Evolutionary conservation across 2,797 vertebrate genomes (phyloP).

Genomic region (Caiman crocodilus): DNA sequence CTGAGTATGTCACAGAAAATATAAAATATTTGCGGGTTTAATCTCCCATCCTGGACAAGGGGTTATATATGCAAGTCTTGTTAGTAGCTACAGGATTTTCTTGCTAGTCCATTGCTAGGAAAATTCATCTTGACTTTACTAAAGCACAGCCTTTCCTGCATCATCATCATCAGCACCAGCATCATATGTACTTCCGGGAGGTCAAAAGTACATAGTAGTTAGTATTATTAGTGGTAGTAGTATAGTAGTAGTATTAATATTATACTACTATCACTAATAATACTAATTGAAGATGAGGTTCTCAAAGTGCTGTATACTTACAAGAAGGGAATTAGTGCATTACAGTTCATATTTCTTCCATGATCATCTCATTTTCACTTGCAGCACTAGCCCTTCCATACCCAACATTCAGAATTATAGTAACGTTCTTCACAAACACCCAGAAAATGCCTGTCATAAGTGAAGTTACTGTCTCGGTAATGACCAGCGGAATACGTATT

Average conservation of each 20-base stretch:
- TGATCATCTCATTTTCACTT: not conserved
- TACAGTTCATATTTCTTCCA: fast-evolving
- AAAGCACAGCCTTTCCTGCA: not conserved
- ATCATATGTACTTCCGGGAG: no score
- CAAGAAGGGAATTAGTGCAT: not conserved
- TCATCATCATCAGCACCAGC: not conserved
- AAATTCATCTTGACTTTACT: not conserved
- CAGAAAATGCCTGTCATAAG: not conserved
- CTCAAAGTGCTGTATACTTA: not conserved
- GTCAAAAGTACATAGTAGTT: no score
- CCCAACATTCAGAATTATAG: not conserved
- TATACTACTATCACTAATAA: no score
- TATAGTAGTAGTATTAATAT: no score
- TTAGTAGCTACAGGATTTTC: not conserved
- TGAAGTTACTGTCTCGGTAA: not conserved
- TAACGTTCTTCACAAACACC: not conserved
- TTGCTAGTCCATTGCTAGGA: not conserved
- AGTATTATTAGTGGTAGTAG: no score
- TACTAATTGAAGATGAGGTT: not conserved
- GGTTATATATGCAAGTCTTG: not conserved
- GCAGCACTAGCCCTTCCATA: not conserved
- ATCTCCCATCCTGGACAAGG: not conserved
- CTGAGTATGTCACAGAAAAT: not conserved
- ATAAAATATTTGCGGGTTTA: not conserved
- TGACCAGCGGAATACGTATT: not conserved